These are phyloP conservation scores for Seira ritae DNA, from an alignment of 2,888 invertebrate species.

Conservation along the genomic window DNA sequence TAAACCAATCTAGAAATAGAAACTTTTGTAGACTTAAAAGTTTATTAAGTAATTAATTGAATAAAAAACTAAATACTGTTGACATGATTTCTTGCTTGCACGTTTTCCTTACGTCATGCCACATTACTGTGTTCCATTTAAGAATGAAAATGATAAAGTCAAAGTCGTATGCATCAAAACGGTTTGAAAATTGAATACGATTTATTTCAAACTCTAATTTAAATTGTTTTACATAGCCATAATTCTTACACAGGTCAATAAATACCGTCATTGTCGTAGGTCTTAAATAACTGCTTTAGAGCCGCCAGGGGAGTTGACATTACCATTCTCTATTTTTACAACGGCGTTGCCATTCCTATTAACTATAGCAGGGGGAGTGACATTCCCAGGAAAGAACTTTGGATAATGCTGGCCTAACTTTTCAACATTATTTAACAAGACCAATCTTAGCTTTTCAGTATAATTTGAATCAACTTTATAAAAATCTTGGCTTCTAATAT, in stretches of 20 bases:
- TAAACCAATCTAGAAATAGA: too few relatives aligned
- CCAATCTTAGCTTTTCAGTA: conserved; percentile 86
- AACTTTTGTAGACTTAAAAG: too few relatives aligned
- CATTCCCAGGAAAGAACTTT: conserved; percentile 80
- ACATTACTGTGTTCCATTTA: too few relatives aligned
- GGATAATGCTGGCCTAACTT: conserved; percentile 85
- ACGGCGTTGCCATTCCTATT: conserved; percentile 73
- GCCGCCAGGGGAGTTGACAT: conserved; percentile 21
- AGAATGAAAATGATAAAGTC: too few relatives aligned
- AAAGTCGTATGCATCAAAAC: too few relatives aligned
- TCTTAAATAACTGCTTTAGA: neutral
- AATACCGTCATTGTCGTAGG: neutral
- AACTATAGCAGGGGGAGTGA: conserved; percentile 72
- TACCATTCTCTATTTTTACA: conserved; percentile 33
- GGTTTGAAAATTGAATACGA: too few relatives aligned
- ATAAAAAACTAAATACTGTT: too few relatives aligned
- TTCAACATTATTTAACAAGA: conserved; percentile 87
- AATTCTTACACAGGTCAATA: neutral
- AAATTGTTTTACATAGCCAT: too few relatives aligned
- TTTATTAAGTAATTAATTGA: too few relatives aligned
- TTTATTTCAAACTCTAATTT: too few relatives aligned
- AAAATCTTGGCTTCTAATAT: conserved; percentile 86
- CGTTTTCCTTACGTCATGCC: too few relatives aligned
- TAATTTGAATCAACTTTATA: conserved; percentile 84
- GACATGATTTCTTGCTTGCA: too few relatives aligned